Base-by-base conservation (phyloP, 2,113 vertebrate species). In the Gobius niger region DNA sequence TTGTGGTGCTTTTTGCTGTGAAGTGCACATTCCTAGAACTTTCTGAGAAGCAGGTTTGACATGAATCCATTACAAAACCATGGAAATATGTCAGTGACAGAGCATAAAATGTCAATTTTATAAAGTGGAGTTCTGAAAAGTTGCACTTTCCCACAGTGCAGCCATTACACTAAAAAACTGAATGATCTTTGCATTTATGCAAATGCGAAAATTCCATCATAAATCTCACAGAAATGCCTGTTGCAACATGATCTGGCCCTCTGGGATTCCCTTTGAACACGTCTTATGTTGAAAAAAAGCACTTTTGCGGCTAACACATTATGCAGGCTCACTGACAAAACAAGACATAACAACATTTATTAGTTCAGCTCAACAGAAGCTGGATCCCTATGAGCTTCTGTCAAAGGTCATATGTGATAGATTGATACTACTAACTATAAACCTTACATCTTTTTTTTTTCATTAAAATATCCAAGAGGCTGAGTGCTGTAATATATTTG, bases 21-120 rank as follows among this genome's bases (percentile, higher is more conserved):
- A 60, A 50, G 18, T 70, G 61, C 24, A 57, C 62, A 72, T 46
- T 64, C 56, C 24, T 40, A 9, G 42, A 44, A 60, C 14, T 9
- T n/a, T 60, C 15, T 9, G 40, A 60, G 14, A 72, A 68, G 47
- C 56, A 70, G 50, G 47, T 70, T 52, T 63, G 24, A 51, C 47
- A 46, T 66, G n/a, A 73, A 60, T 61, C 13, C n/a, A 34, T 6
- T 16, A 13, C 12, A 59, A 41, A 40, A 14, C 52, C 16, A 54
- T 9, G 24, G 6, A 57, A 13, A 7, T 15, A 7, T 15, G 2
- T 24, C 11, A 40, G 24, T 5, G 5, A 41, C 34, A 15, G 56
- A 7, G 15, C 34, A 60, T 14, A 14, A 34, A 56, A 24, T 5
- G 10, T n/a, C 41, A 40, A 7, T 40, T 57, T 14, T 13, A 57